Conservation (phyloP, 64 coral and sea anemone genomes). For the Porites lutea region DNA sequence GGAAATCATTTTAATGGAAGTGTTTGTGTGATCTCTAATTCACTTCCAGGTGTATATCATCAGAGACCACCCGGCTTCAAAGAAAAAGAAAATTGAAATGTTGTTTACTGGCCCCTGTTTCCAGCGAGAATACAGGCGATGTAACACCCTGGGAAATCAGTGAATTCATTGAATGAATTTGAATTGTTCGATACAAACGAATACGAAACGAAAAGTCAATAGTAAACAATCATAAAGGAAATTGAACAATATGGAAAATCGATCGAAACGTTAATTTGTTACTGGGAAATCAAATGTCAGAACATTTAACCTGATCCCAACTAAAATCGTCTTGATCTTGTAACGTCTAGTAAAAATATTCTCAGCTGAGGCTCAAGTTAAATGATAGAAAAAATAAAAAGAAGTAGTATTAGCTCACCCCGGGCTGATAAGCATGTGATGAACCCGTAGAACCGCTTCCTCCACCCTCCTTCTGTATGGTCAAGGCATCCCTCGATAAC, state of each 20-base stretch:
- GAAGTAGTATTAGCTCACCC: not conserved
- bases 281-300: not conserved
- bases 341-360: not conserved
- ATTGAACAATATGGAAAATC: no score
- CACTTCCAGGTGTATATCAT: not conserved
- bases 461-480: slow-evolving; percentile 88
- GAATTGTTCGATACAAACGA: slow-evolving; percentile 6
- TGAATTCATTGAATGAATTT: not conserved
- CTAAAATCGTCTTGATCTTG: not conserved
- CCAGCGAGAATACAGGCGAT: not conserved
- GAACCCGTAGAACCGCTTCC: slow-evolving; percentile 7
- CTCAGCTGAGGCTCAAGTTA: not conserved
- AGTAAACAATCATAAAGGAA: not conserved
- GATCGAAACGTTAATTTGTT: not conserved
- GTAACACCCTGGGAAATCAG: not conserved
- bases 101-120: no score
- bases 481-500: slow-evolving; percentile 86
- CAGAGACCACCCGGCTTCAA: not conserved
- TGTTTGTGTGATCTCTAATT: not conserved
- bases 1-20: not conserved
- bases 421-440: slow-evolving; percentile 3
- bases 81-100: not conserved
- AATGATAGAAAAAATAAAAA: not conserved
- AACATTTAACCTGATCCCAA: not conserved
- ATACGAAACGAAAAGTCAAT: not conserved